Percentiles rank a stretch among this genome's conserved stretches.
These are phyloP conservation scores for Catamblyrhynchus diadema DNA, from an alignment of 2,797 vertebrate genomes.

Conservation along the genomic window DNA sequence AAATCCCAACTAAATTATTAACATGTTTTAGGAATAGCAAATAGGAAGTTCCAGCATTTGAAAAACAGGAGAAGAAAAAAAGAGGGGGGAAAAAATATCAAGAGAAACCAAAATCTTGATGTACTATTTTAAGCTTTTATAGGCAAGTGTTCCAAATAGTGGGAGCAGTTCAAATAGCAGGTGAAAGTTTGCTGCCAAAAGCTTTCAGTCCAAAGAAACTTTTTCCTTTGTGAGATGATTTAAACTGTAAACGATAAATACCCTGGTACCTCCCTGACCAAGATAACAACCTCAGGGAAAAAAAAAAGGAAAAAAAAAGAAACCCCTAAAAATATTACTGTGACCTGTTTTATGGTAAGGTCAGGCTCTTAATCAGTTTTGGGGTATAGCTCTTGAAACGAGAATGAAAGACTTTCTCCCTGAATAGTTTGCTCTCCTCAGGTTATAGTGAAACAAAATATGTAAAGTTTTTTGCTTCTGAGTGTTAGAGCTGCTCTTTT, in stretches of 20 bases:
- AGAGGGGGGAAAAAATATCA: neutral
- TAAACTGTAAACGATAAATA: slow-evolving; percentile 66
- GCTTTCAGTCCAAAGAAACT: slow-evolving; percentile 56
- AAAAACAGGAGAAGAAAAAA: slow-evolving; percentile 3
- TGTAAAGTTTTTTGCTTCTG: slow-evolving; percentile 75
- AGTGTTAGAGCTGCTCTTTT: slow-evolving; percentile 73
- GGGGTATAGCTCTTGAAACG: slow-evolving; percentile 71
- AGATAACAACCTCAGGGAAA: slow-evolving; percentile 19
- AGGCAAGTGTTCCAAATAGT: slow-evolving; percentile 23
- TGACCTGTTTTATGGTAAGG: slow-evolving; percentile 56
- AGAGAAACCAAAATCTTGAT: neutral
- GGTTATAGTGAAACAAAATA: slow-evolving; percentile 76
- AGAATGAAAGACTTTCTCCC: slow-evolving; percentile 71
- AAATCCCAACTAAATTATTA: neutral
- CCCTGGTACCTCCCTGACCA: slow-evolving; percentile 50
- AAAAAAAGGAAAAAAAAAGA: neutral
- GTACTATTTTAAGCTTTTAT: slow-evolving; percentile 40
- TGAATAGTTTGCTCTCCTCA: slow-evolving; percentile 72
- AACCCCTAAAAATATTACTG: slow-evolving; percentile 62
- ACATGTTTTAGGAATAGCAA: neutral
- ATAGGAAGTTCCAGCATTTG: neutral
- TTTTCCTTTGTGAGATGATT: slow-evolving; percentile 62
- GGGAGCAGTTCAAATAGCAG: slow-evolving; percentile 36
- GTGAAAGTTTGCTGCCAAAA: slow-evolving; percentile 50
- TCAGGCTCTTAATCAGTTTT: slow-evolving; percentile 74